Evolutionary conservation across 1,140 invertebrate species (phyloP).

Genomic region (Archegozetes longisetosus): DNA sequence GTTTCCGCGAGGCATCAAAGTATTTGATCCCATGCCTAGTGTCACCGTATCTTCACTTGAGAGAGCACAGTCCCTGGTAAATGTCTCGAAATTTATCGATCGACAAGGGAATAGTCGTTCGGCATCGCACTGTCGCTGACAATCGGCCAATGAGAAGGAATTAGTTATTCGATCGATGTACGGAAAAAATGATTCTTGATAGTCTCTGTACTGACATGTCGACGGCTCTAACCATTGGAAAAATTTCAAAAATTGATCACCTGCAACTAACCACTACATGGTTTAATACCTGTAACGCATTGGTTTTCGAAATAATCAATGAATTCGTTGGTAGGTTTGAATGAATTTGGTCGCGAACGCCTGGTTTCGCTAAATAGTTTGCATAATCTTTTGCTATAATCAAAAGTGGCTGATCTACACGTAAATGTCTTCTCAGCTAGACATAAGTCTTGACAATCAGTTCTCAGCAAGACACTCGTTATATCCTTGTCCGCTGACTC

Average conservation of each 20-base stretch:
- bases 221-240: slow-evolving; percentile 28
- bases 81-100: slow-evolving; percentile 26
- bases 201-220: slow-evolving; percentile 34
- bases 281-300: slow-evolving; percentile 31
- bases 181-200: slow-evolving; percentile 30
- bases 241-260: background rate
- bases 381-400: slow-evolving; percentile 29
- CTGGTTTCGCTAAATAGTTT: slow-evolving; percentile 32
- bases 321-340: slow-evolving; percentile 27
- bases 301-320: slow-evolving; percentile 39
- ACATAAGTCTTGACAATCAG: slow-evolving; percentile 34
- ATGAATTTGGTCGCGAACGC: slow-evolving; percentile 30
- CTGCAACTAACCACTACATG: background rate
- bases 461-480: slow-evolving; percentile 27
- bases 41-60: slow-evolving; percentile 33
- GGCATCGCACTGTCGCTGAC: slow-evolving; percentile 31
- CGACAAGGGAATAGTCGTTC: slow-evolving; percentile 34
- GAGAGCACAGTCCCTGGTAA: slow-evolving; percentile 32
- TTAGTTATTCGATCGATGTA: slow-evolving; percentile 29
- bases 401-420: slow-evolving; percentile 34
- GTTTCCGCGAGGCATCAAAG: slow-evolving; percentile 19
- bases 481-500: slow-evolving; percentile 29
- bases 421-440: slow-evolving; percentile 27
- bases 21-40: slow-evolving; percentile 19
- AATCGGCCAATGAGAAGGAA: slow-evolving; percentile 27